Conservation (phyloP, 2,888 invertebrate genomes). For the Phania funesta region DNA sequence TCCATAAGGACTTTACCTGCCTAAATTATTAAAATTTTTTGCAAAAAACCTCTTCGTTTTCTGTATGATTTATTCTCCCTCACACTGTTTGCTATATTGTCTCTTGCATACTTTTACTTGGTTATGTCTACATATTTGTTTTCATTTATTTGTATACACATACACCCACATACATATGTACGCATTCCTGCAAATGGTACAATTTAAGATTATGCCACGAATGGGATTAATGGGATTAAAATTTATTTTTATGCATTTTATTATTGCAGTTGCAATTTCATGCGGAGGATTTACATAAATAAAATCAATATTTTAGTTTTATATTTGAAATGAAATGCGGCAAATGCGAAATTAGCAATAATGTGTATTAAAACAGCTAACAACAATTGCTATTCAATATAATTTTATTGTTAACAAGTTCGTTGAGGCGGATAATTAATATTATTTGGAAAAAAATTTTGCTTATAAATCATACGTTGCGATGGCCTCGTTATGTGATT, state of each 20-base stretch:
- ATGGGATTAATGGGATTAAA: slow-evolving; percentile 44
- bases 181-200: neutral
- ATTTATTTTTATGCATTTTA: slow-evolving; percentile 53
- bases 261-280: slow-evolving; percentile 36
- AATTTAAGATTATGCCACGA: slow-evolving; percentile 38
- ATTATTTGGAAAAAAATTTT: neutral
- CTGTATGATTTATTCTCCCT: too few species aligned
- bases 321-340: slow-evolving; percentile 15
- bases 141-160: too few species aligned
- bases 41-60: too few species aligned
- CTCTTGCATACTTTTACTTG: too few species aligned
- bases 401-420: neutral
- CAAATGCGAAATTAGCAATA: neutral
- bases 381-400: neutral
- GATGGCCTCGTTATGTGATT: neutral
- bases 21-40: too few species aligned
- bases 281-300: neutral
- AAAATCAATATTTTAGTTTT: slow-evolving; percentile 1
- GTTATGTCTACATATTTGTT: too few species aligned
- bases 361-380: neutral
- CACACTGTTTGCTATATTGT: too few species aligned
- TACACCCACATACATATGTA: neutral
- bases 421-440: slow-evolving; percentile 19
- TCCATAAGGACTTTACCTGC: too few species aligned
- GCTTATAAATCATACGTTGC: slow-evolving; percentile 8